These are phyloP conservation scores for Meiosimyza platycephala DNA, from an alignment of 2,888 invertebrate genomes.

Conservation along the genomic window DNA sequence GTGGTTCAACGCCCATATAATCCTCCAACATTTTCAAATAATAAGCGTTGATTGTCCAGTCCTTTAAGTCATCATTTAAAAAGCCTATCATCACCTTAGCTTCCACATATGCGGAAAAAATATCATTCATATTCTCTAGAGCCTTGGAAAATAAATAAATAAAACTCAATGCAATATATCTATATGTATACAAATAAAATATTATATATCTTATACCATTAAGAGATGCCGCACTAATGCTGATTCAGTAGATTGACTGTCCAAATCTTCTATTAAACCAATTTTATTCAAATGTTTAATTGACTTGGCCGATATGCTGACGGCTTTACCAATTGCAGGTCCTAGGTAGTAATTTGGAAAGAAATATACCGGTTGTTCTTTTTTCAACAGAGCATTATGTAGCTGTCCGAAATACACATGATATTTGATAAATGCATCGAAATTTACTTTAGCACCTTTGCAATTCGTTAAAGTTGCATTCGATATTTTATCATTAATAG, in stretches of 20 bases:
- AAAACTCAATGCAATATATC: too few relatives aligned
- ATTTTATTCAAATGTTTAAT: conserved; percentile 59
- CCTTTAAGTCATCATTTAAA: conserved; percentile 66
- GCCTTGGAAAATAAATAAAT: conserved; percentile 63
- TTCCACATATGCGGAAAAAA: conserved; percentile 69
- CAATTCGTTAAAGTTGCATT: conserved; percentile 63
- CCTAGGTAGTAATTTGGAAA: conserved; percentile 62
- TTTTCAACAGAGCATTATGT: conserved; percentile 60
- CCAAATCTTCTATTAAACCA: conserved; percentile 55
- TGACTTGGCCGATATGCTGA: conserved; percentile 61
- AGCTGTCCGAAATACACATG: conserved; percentile 61
- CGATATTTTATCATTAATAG: conserved; percentile 60
- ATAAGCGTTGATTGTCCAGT: background rate
- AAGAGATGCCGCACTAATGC: conserved; percentile 59
- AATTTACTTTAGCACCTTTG: conserved; percentile 56
- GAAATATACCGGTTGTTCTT: conserved; percentile 60
- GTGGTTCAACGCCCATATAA: conserved; percentile 74
- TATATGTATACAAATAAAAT: too few relatives aligned
- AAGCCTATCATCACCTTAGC: background rate
- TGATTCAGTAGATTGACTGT: conserved; percentile 51
- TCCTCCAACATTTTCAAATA: conserved; percentile 72
- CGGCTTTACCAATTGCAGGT: conserved; percentile 62
- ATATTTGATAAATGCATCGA: conserved; percentile 62
- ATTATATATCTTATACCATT: too few relatives aligned
- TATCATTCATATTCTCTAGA: conserved; percentile 74